These are phyloP conservation scores for Euspilapteryx auroguttella DNA, from an alignment of 2,888 invertebrate species.

Conservation along the genomic window DNA sequence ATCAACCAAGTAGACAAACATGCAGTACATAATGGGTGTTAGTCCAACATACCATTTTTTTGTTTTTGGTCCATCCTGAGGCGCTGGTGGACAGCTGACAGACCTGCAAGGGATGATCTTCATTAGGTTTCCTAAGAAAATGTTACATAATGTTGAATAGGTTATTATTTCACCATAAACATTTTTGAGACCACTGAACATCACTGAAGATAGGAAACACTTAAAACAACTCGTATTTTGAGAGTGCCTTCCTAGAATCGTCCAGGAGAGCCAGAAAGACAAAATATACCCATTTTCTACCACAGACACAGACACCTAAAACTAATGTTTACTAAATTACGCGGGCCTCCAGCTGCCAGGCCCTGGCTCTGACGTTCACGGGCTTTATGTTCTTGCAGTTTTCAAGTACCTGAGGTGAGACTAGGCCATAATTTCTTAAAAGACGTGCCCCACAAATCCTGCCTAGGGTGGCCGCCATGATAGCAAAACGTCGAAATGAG, in stretches of 20 bases:
- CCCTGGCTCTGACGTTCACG: constrained; percentile 13
- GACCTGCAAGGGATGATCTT: constrained; percentile 61
- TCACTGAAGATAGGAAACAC: constrained; percentile 5
- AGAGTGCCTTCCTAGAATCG: too few species aligned
- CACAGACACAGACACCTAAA: too few species aligned
- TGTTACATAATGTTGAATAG: constrained; percentile 57
- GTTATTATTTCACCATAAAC: constrained; percentile 37
- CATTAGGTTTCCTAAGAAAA: constrained; percentile 41
- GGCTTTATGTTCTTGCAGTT: constrained; percentile 19
- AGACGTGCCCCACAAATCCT: constrained; percentile 84
- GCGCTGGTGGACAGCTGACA: constrained; percentile 74
- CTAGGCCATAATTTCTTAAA: constrained; percentile 73
- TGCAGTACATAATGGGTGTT: too few species aligned
- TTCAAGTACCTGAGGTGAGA: constrained; percentile 71
- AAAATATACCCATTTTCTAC: constrained; percentile 30
- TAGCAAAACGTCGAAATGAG: constrained; percentile 61
- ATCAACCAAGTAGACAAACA: too few species aligned
- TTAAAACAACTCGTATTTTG: too few species aligned
- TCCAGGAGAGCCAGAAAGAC: too few species aligned
- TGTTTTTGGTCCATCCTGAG: constrained; percentile 76
- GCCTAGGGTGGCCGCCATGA: constrained; percentile 88
- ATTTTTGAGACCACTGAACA: constrained; percentile 14
- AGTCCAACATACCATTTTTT: constrained; percentile 80
- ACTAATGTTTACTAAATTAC: constrained; percentile 17
- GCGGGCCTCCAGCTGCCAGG: constrained; percentile 12